Conservation (phyloP, 1,140 invertebrate species). For the Nasonia giraulti region DNA sequence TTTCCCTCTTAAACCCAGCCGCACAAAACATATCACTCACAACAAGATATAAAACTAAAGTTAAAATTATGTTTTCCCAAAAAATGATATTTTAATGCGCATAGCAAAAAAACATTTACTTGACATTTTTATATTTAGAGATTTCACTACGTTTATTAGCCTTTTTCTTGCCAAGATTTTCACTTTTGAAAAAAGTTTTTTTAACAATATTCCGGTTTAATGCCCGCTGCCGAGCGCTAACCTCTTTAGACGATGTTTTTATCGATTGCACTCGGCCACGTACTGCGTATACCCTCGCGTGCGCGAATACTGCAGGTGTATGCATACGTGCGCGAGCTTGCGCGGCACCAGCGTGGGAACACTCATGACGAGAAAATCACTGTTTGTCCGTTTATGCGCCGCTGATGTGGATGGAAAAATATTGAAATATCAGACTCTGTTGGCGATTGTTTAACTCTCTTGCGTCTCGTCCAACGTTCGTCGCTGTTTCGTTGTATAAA, state of each 20-base stretch:
- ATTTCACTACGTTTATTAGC: too few relatives aligned
- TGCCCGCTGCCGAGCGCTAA: background rate
- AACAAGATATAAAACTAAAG: too few relatives aligned
- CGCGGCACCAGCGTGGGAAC: background rate
- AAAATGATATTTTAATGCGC: too few relatives aligned
- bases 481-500: background rate
- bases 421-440: background rate
- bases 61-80: too few relatives aligned
- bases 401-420: background rate
- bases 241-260: slow-evolving; percentile 21
- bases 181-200: too few relatives aligned
- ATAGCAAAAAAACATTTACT: too few relatives aligned
- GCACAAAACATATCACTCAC: too few relatives aligned
- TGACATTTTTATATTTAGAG: too few relatives aligned
- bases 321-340: background rate
- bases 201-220: slow-evolving; percentile 11
- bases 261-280: background rate
- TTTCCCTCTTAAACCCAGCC: too few relatives aligned
- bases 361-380: background rate
- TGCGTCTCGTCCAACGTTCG: too few relatives aligned
- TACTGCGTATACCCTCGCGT: background rate
- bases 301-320: background rate
- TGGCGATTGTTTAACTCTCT: too few relatives aligned
- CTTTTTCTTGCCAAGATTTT: too few relatives aligned
- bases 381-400: background rate